Base-by-base conservation (phyloP, 2,797 vertebrate genomes). In the Schizopygopsis pylzovi region DNA sequence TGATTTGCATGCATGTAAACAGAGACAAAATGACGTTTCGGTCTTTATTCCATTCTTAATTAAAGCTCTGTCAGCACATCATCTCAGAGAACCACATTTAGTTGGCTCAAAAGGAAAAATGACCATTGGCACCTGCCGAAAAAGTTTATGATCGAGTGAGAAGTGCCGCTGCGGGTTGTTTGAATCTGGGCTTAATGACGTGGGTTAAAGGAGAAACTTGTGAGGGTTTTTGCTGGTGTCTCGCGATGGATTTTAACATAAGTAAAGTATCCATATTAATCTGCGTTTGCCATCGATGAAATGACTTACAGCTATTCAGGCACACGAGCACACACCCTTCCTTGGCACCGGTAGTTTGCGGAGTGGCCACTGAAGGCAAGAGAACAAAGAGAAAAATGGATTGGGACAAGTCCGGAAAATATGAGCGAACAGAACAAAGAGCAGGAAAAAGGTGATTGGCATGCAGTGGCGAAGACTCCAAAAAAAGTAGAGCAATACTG, bases 371-470 rank as follows among this genome's bases (percentile, higher is more conserved):
- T 84, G 78, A 56, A 86, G 79, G 33, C 52, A 41, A 82, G 39
- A 73, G 65, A 86, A 88, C 68, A 86, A 89, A 76, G 81, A 75
- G 61, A 78, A 52, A 86, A 87, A 87, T 84, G 49, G 70, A 87
- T 84, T 73, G 56, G 71, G 85, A 73, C 63, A 41, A 39, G 61
- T 80, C 82, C 45, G 75, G 84, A 89, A 86, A 54, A 70, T 59
- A 52, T 52, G 67, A 79, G 49, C 54, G 56, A 22, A 70, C 56
- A 39, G 81, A 88, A 85, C 82, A 90, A 87, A 87, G 86, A 81
- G 77, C 86, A 85, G 84, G 86, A 90, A 86, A 84, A 67, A 86
- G 28, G 72, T 80, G 84, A 84, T 73, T 43, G 85, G 15, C 56
- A 12, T 45, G 61, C 43, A 41, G 61, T 78, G 63, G 47, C 61